Evolutionary conservation across 2,113 vertebrate genomes (phyloP).

Genomic region (Notechis scutatus): DNA sequence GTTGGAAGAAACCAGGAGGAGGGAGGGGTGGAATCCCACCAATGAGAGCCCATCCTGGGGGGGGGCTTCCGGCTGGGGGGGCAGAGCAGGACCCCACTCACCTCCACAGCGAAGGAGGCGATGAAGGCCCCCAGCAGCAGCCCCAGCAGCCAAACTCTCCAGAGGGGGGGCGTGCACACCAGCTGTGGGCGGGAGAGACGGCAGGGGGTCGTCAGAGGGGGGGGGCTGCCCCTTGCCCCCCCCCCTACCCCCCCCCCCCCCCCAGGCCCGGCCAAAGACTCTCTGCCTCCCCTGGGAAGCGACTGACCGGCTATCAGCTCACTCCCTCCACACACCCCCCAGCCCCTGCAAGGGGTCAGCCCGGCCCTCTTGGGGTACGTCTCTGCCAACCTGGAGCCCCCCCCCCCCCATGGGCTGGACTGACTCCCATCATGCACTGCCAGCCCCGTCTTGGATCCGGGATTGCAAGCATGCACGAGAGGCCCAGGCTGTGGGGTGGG

Average conservation of each 20-base stretch:
- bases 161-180: conserved; percentile 66
- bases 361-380: too few relatives aligned
- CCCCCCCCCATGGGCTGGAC: background rate
- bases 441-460: too few relatives aligned
- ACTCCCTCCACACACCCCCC: background rate
- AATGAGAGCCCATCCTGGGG: too few relatives aligned
- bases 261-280: background rate
- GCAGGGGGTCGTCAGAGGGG: conserved; percentile 11
- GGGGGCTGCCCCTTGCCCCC: background rate
- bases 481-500: too few relatives aligned
- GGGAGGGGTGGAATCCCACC: too few relatives aligned
- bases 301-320: rapidly evolving
- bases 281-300: background rate
- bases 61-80: background rate
- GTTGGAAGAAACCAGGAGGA: too few relatives aligned
- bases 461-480: too few relatives aligned
- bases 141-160: conserved; percentile 67
- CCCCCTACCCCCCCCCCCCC: too few relatives aligned
- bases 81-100: conserved; percentile 40
- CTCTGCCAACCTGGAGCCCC: background rate
- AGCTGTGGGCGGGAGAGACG: conserved; percentile 54
- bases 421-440: background rate
- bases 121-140: conserved; percentile 68
- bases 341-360: background rate
- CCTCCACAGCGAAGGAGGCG: conserved; percentile 67